These are phyloP conservation scores for Rhamnusium bicolor DNA, from an alignment of 2,888 invertebrate species.

Conservation along the genomic window DNA sequence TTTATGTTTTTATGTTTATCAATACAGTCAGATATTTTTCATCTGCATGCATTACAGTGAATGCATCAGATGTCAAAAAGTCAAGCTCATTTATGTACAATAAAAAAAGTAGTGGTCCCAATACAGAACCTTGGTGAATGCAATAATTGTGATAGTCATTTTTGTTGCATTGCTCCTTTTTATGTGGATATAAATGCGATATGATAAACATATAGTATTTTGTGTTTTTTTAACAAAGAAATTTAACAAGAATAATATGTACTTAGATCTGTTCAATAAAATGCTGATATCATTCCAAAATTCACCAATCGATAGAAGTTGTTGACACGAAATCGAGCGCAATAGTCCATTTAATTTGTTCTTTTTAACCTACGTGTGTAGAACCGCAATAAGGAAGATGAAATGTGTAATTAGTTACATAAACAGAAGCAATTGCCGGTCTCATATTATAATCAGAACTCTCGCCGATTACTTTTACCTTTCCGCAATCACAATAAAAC, in stretches of 20 bases:
- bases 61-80: too few relatives aligned
- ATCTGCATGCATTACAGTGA: too few relatives aligned
- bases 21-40: too few relatives aligned
- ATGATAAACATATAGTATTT: too few relatives aligned
- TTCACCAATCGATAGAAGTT: not conserved
- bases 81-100: too few relatives aligned
- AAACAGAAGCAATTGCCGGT: not conserved
- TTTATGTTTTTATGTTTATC: too few relatives aligned
- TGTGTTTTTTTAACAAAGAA: too few relatives aligned
- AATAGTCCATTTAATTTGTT: not conserved
- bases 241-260: not conserved
- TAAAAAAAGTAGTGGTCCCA: too few relatives aligned
- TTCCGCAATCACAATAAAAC: not conserved
- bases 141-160: too few relatives aligned
- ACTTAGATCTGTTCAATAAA: not conserved
- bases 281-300: conserved; percentile 1
- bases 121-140: too few relatives aligned
- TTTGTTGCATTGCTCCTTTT: too few relatives aligned
- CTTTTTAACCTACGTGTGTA: conserved; percentile 1
- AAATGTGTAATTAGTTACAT: conserved; percentile 5
- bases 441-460: not conserved
- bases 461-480: conserved; percentile 2
- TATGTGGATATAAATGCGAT: too few relatives aligned
- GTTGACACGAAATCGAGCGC: not conserved
- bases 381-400: not conserved